Base-by-base conservation (phyloP, 1,140 invertebrate genomes). In the Cyclargus thomasi region DNA sequence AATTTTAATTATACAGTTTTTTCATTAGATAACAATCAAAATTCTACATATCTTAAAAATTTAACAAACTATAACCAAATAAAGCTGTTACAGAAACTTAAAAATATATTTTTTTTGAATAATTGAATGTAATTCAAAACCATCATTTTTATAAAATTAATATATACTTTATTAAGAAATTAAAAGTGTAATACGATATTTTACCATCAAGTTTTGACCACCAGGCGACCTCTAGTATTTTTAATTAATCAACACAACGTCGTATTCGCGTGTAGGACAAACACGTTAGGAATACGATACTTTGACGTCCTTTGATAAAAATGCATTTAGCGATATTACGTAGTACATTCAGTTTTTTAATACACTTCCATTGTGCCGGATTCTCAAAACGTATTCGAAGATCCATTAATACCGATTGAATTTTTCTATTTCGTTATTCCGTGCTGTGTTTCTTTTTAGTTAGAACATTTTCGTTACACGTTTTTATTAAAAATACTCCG, bases 301-400 rank as follows among this genome's bases (percentile, higher is more conserved):
- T 75, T 66, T 69, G 64, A 71, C 71, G 68, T 71, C 74, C 71
- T 75, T 75, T 75, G 74, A 73, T 71, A 70, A 71, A 71, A 66
- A 67, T 68, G 71, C 69, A 75, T 75, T 71, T 73, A 75, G 68
- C 68, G 74, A 70, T 75, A 73, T 73, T 73, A 70, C 71, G 53
- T 62, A 66, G 39, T 47, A 47, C 14, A 47, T 47, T 47, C 39
- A 47, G 39, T 72, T 71, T 71, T 72, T 71, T 71, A 71, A 67
- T 72, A 72, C 53, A 65, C 65, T 69, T 47, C 62, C 62, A 72
- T 72, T 72, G 67, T 72, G 67, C 69, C 67, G 71, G 62, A 69
- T 67, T 69, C 65, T 63, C 67, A 35, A 66, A 68, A 67, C 65
- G 70, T 63, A 63, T 63, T 69, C 67, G 62, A 64, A 72, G 62